Percentiles rank a stretch among this genome's conserved stretches.
Conservation (phyloP, 2,888 invertebrate species). For the Lobophora halterata region DNA sequence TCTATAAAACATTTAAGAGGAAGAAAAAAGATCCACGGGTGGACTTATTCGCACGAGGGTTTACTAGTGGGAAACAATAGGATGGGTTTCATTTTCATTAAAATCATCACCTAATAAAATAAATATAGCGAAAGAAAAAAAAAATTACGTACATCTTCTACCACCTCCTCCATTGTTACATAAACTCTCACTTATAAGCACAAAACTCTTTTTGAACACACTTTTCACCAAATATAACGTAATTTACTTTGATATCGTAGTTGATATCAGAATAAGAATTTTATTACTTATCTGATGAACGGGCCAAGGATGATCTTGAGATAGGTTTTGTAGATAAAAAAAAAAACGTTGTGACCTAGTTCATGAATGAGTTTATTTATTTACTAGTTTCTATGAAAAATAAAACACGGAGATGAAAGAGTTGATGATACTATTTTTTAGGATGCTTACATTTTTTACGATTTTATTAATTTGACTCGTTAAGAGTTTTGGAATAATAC, state of each 20-base stretch:
- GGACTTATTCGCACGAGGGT: no score
- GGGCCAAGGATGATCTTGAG: slow-evolving; percentile 37
- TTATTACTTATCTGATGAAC: slow-evolving; percentile 23
- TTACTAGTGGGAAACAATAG: no score
- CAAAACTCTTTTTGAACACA: not conserved
- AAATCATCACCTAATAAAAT: slow-evolving; percentile 19
- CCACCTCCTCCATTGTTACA: slow-evolving; percentile 7
- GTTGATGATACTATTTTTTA: not conserved
- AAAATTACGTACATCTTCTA: slow-evolving; percentile 7
- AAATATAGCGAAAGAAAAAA: slow-evolving; percentile 6
- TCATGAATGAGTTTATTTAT: no score
- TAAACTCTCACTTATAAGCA: not conserved
- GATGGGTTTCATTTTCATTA: no score
- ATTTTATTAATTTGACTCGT: no score
- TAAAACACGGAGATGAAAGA: slow-evolving; percentile 1
- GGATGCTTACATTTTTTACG: no score
- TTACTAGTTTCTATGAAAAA: no score
- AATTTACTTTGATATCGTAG: slow-evolving; percentile 2
- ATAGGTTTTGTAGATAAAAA: slow-evolving; percentile 35
- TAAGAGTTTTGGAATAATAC: no score
- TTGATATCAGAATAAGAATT: slow-evolving; percentile 22
- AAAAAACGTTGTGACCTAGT: slow-evolving; percentile 30
- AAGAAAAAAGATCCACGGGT: no score
- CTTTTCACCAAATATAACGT: not conserved
- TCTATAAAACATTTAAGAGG: no score